phyloP scores from a whole-genome alignment of 35 echinoderm and acorn worm genomes.

The Acanthaster planci region DNA sequence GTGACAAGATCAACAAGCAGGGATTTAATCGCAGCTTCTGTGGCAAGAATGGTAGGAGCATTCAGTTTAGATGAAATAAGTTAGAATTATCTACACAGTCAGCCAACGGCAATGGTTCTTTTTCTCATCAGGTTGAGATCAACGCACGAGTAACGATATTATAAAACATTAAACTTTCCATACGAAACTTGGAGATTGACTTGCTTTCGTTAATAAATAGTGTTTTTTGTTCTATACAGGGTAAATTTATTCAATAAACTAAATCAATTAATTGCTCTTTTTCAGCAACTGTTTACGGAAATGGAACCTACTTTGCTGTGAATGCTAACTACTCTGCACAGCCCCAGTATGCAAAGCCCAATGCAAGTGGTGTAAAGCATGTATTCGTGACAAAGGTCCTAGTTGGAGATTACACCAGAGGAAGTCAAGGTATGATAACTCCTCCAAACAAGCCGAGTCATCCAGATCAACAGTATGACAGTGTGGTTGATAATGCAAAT shows the following conservation, averaged over 20 bases:
- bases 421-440: not conserved
- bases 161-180: too few species aligned
- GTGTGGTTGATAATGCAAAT: slow-evolving; percentile 38
- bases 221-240: too few species aligned
- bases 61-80: not conserved
- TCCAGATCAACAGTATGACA: slow-evolving; percentile 12
- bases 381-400: slow-evolving; percentile 37
- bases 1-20: slow-evolving; percentile 36
- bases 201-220: too few species aligned
- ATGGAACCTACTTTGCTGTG: slow-evolving; percentile 49
- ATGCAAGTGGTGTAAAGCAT: slow-evolving; percentile 25
- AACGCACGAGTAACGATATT: too few species aligned
- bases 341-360: slow-evolving; percentile 9
- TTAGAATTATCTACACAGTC: too few species aligned
- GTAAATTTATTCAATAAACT: too few species aligned
- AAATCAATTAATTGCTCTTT: not conserved
- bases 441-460: slow-evolving; percentile 18
- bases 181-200: too few species aligned
- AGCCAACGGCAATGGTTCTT: too few species aligned
- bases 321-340: slow-evolving; percentile 33
- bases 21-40: slow-evolving; percentile 58
- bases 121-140: too few species aligned
- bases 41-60: slow-evolving; percentile 64
- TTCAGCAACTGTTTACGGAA: slow-evolving; percentile 38
- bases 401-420: slow-evolving; percentile 23